A percentile compares a stretch with the other conserved stretches of the same genome.
phyloP scores from a whole-genome alignment of 1,140 invertebrate genomes.

The Papilio aristodemus region DNA sequence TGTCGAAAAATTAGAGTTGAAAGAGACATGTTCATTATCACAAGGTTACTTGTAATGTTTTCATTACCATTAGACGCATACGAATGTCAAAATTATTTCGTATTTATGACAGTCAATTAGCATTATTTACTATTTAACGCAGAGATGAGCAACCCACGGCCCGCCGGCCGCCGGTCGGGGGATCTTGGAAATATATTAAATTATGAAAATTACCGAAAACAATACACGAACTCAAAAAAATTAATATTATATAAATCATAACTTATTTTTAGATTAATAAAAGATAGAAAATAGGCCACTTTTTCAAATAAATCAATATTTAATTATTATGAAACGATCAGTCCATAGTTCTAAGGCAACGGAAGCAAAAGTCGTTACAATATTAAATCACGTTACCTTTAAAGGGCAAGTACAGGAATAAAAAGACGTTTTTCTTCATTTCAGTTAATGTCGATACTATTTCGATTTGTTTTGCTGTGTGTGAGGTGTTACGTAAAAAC shows the following conservation, averaged over 20 bases:
- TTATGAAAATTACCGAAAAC: conserved; percentile 17
- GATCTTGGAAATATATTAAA: background rate
- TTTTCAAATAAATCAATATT: background rate
- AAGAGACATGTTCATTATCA: no score
- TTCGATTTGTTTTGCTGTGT: conserved; percentile 17
- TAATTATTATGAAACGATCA: no score
- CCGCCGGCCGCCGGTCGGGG: no score
- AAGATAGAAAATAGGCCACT: no score
- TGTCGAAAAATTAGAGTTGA: no score
- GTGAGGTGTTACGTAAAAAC: background rate
- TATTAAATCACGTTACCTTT: background rate
- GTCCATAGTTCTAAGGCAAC: background rate
- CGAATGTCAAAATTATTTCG: no score
- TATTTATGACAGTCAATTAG: no score
- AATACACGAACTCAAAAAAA: background rate
- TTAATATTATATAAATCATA: background rate
- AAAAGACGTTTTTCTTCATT: conserved; percentile 23
- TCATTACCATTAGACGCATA: no score
- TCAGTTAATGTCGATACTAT: conserved; percentile 23
- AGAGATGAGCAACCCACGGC: no score
- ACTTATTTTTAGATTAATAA: background rate
- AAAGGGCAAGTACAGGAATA: background rate
- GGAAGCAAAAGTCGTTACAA: background rate
- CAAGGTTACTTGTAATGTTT: no score
- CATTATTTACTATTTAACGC: background rate